Conservation (phyloP, 2,888 invertebrate species). For the Endotricha flammealis region DNA sequence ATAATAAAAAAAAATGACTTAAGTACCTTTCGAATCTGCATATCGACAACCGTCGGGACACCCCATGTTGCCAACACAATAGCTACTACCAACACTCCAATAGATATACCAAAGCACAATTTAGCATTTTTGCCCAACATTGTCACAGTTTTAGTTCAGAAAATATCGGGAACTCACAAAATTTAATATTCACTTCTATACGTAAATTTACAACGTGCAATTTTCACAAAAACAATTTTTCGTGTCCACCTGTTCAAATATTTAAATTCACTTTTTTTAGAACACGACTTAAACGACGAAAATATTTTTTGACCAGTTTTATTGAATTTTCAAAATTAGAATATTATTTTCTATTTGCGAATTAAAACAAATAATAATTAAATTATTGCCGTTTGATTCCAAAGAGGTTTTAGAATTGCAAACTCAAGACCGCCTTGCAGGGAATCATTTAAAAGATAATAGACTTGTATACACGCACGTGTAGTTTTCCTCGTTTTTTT, state of each 20-base stretch:
- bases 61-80: slow-evolving; percentile 68
- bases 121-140: slow-evolving; percentile 60
- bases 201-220: background rate
- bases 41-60: slow-evolving; percentile 63
- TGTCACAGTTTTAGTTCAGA: too few species aligned
- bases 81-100: slow-evolving; percentile 51
- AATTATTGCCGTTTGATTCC: too few species aligned
- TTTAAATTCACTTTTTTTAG: too few species aligned
- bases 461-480: slow-evolving; percentile 22
- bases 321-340: too few species aligned
- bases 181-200: slow-evolving; percentile 1
- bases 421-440: slow-evolving; percentile 21
- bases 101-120: slow-evolving; percentile 45
- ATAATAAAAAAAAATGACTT: too few species aligned
- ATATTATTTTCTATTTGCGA: background rate
- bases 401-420: background rate
- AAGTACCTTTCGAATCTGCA: slow-evolving; percentile 71
- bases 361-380: too few species aligned
- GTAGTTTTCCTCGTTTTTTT: slow-evolving; percentile 28
- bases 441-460: slow-evolving; percentile 29
- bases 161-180: too few species aligned
- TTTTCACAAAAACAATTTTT: too few species aligned
- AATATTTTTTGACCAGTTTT: too few species aligned
- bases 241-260: too few species aligned
- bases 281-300: too few species aligned